Conservation (phyloP, 1,140 invertebrate genomes). For the Melanaphis sacchari region DNA sequence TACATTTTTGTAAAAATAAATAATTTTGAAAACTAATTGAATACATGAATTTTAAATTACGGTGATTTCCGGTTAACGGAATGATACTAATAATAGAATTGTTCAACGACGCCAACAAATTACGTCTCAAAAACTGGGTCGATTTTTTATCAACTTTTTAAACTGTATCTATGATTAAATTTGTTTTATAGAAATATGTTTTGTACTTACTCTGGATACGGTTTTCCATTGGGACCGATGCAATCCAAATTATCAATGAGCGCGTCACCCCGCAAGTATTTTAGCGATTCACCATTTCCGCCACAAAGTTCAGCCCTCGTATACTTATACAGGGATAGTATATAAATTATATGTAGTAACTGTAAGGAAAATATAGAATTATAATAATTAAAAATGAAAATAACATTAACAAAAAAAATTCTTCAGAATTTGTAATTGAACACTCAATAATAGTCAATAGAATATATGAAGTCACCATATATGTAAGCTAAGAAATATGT, state of each 20-base stretch:
- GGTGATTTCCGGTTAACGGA: not conserved
- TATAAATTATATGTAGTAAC: constrained; percentile 32
- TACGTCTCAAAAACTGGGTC: not conserved
- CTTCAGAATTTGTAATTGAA: not conserved
- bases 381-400: not conserved
- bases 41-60: not conserved
- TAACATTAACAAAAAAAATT: not conserved
- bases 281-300: constrained; percentile 65
- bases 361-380: not conserved
- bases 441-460: not conserved
- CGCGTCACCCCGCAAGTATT: constrained; percentile 86
- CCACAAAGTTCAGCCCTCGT: constrained; percentile 58
- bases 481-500: not conserved
- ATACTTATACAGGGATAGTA: constrained; percentile 4
- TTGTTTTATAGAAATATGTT: not conserved
- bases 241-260: constrained; percentile 77
- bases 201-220: constrained; percentile 80
- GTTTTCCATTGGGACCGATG: constrained; percentile 78
- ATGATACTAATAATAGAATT: not conserved
- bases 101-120: not conserved
- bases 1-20: constrained; percentile 61
- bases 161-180: not conserved
- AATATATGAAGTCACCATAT: not conserved
- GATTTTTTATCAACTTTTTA: not conserved
- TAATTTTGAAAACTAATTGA: not conserved